Percentiles rank a stretch among this genome's conserved stretches.
phyloP scores from a whole-genome alignment of 30 jellyfish, hydroid and myxozoan genomes.

The Sanderia malayensis region DNA sequence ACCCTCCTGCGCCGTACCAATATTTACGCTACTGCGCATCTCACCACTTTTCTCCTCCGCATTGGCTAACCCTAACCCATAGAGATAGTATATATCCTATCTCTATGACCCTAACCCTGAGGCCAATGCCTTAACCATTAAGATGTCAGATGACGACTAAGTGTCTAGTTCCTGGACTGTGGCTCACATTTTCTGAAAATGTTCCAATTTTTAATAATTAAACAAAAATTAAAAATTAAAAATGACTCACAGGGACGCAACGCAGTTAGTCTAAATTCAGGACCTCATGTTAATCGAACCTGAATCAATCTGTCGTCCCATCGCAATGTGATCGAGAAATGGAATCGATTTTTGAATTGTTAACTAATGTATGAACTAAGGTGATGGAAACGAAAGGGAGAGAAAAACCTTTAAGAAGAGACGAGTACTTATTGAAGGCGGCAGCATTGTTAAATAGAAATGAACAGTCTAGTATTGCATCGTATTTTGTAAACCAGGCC shows the following conservation, averaged over 20 bases:
- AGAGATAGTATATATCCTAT: too few species aligned
- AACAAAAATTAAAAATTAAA: too few species aligned
- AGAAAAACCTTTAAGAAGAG: neutral
- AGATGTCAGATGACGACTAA: neutral
- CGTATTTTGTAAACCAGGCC: constrained; percentile 9
- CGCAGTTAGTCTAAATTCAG: neutral
- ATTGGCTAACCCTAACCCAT: too few species aligned
- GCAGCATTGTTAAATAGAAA: constrained; percentile 9
- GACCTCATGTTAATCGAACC: neutral
- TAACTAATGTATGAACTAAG: neutral
- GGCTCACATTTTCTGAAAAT: neutral
- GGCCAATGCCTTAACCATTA: neutral
- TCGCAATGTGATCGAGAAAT: neutral
- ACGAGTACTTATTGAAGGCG: constrained; percentile 8
- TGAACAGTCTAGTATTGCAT: constrained; percentile 7
- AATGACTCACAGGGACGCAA: neutral
- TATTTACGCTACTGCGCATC: too few species aligned
- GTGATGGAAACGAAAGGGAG: neutral
- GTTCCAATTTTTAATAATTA: neutral
- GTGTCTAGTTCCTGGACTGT: too few species aligned
- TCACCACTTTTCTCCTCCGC: too few species aligned
- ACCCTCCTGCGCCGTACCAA: too few species aligned
- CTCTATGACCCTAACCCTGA: too few species aligned
- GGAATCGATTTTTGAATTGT: neutral
- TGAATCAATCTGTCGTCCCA: neutral